Conservation (phyloP, 2,888 invertebrate species). For the Acleris sparsana region DNA sequence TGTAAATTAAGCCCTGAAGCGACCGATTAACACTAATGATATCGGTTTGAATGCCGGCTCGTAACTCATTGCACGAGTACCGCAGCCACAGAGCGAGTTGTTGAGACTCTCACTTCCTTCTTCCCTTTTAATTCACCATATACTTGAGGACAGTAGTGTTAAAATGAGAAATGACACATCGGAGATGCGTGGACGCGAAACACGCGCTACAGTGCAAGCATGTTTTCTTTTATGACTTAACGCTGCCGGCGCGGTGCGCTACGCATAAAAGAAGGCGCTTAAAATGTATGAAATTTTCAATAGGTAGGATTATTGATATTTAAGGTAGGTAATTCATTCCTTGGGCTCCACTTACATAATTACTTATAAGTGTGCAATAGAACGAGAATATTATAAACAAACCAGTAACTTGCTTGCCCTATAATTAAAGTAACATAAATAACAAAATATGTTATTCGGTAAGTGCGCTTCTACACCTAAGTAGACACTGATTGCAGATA, state of each 20-base stretch:
- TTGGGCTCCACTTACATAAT: too few relatives aligned
- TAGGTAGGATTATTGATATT: too few relatives aligned
- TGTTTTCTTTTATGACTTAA: too few relatives aligned
- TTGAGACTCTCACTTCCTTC: background rate
- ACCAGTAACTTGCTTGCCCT: conserved; percentile 11
- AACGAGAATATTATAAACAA: conserved; percentile 8
- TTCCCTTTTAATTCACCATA: too few relatives aligned
- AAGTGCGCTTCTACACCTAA: conserved; percentile 32
- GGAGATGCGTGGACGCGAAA: too few relatives aligned
- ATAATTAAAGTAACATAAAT: conserved; percentile 34
- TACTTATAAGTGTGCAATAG: background rate
- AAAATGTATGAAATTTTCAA: too few relatives aligned
- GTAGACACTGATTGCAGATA: conserved; percentile 34
- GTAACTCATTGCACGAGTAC: conserved; percentile 32
- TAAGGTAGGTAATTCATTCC: too few relatives aligned
- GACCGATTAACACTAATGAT: conserved; percentile 40
- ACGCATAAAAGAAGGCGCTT: too few relatives aligned
- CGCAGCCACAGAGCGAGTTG: background rate
- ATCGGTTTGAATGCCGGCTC: conserved; percentile 33
- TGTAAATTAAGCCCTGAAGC: conserved; percentile 42
- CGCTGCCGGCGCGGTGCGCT: too few relatives aligned
- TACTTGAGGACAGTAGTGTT: too few relatives aligned
- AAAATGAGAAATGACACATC: too few relatives aligned
- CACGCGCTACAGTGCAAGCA: too few relatives aligned
- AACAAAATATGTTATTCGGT: conserved; percentile 30